These are phyloP conservation scores for Tromatobia lineatoria DNA, from an alignment of 2,888 invertebrate species.

Conservation along the genomic window DNA sequence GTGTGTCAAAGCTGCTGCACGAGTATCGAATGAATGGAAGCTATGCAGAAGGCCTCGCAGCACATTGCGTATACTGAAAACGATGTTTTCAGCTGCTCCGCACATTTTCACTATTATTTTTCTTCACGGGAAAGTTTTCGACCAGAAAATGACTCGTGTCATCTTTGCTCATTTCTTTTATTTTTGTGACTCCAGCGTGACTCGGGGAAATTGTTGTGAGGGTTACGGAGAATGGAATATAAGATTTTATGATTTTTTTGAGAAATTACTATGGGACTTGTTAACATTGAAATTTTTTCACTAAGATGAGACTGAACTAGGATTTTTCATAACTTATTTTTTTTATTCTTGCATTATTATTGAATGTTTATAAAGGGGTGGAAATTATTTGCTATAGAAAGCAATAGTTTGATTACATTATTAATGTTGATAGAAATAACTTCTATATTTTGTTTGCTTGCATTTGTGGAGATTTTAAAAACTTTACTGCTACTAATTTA, in stretches of 20 bases:
- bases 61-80: background rate
- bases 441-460: too few species aligned
- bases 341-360: too few species aligned
- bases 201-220: background rate
- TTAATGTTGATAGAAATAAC: too few species aligned
- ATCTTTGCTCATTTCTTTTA: constrained; percentile 5
- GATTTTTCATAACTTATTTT: too few species aligned
- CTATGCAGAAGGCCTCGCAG: background rate
- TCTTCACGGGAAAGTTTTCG: background rate
- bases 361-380: too few species aligned
- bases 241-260: background rate
- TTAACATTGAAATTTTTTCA: background rate
- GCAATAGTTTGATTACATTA: too few species aligned
- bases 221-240: background rate
- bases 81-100: constrained; percentile 26
- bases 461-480: too few species aligned
- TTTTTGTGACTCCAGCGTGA: background rate
- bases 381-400: too few species aligned
- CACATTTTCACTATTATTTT: constrained; percentile 11
- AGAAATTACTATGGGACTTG: background rate
- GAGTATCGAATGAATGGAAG: background rate
- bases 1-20: background rate
- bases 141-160: background rate
- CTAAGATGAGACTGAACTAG: too few species aligned
- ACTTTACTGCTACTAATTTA: too few species aligned